Evolutionary conservation across 2,888 invertebrate genomes (phyloP), one percentile per base, ranked within the genome.

Genomic region (Caradrina kadenii): DNA sequence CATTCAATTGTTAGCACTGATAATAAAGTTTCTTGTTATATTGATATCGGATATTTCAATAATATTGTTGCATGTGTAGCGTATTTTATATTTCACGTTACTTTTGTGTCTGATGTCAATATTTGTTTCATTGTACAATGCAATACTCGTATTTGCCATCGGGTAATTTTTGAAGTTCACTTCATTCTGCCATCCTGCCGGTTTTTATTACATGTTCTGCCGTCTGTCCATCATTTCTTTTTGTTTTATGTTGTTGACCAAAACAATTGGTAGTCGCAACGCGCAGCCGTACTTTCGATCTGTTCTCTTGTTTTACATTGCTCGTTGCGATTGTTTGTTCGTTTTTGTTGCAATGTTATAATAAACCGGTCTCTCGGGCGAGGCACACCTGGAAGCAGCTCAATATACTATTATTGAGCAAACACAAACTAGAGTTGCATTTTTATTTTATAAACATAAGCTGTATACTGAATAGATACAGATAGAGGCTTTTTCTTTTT

Each of bases 1-100:
- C 17, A 42, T 53, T 21, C 17, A 17, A 26, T 63, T 63, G 65
- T 42, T 65, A 21, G 19, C 11, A 45, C 6, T 63, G 13, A 19
- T 63, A 11, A 31, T n/a, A 15, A n/a, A 53, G 13, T 50, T 63
- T 3, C 0, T 22, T 22, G 15, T 39, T 15, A 63, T n/a, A 1
- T 45, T 45, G 42, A 17, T 11, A 26, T 50, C 50, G 19, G 10
- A 22, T 8, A 26, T 61, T 35, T 49, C 3, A 39, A 49, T 62
- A 39, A 49, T 62, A 6, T 13, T 45, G 45, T 45, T 42, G 42
- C 42, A 42, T 42, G 42, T 42, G 42, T 42, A 15, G 15, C 15
- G 10, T 42, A 42, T 42, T 42, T 11, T 39, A 13, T 45, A 17
- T 50, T 63, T 3, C 0, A 39, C 22, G 19, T 26, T n/a, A 63